phyloP scores from a whole-genome alignment of 1,140 invertebrate genomes.

The Papilio machaon region DNA sequence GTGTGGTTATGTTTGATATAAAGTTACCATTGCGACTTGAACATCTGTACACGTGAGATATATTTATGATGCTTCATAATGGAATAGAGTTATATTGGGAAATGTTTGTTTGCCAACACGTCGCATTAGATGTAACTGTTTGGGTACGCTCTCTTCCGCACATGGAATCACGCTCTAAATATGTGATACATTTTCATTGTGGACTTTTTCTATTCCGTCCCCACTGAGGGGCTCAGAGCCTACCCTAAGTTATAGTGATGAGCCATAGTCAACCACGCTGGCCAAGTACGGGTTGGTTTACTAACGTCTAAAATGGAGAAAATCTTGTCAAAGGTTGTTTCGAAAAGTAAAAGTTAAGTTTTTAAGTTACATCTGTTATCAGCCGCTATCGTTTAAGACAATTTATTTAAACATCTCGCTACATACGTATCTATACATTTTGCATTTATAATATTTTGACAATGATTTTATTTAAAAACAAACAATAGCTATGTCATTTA shows the following conservation, averaged over 20 bases:
- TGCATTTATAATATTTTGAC: background rate
- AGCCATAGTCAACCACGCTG: too few relatives aligned
- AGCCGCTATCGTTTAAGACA: background rate
- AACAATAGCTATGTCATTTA: too few relatives aligned
- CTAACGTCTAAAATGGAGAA: too few relatives aligned
- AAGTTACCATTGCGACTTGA: background rate
- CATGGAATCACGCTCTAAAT: background rate
- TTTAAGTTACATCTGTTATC: background rate
- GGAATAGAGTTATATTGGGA: constrained; percentile 14
- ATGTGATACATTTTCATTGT: background rate
- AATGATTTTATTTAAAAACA: background rate
- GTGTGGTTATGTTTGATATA: background rate
- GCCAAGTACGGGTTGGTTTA: too few relatives aligned
- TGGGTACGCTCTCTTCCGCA: background rate
- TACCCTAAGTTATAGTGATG: too few relatives aligned
- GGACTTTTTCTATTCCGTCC: background rate
- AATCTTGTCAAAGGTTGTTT: background rate
- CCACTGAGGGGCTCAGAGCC: too few relatives aligned
- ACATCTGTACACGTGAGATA: background rate
- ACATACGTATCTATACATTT: background rate
- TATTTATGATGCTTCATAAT: background rate
- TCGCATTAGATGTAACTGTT: constrained; percentile 3
- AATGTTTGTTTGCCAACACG: constrained; percentile 44
- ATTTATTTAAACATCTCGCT: background rate
- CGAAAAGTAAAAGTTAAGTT: background rate